Base-by-base conservation (phyloP, 2,888 invertebrate genomes). In the Caenorhabditis becei region DNA sequence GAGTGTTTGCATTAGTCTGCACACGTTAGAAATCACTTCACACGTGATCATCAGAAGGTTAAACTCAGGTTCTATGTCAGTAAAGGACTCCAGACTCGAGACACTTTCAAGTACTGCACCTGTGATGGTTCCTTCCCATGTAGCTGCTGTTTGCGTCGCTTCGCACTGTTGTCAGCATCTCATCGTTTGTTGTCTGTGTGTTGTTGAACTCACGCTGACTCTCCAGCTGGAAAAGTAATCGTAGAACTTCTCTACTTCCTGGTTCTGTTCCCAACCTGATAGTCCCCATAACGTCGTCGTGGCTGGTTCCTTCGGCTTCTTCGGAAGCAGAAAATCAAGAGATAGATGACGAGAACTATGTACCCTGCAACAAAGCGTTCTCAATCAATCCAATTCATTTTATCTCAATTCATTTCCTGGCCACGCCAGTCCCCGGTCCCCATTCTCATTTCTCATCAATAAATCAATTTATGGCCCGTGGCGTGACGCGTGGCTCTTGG, bases 241-340 rank as follows among this genome's bases (percentile, higher is more conserved):
- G 20, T 11, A 23, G n/a, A n/a, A n/a, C n/a, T n/a, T n/a, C n/a
- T 59, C 0, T 3, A 49, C 51, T 49, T 54, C 3, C 5, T 32
- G n/a, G n/a, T n/a, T n/a, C 28, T 26, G 32, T 35, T 7, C 26
- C 28, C 63, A 44, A 88, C 89, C 84, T 87, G 89, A 74, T 86
- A 88, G 51, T 89, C 89, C 81, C 88, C 88, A 53, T 84, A 63
- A 23, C 88, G 82, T 67, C 87, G 69, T 47, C 77, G 69, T 24
- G 81, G 84, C 28, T 70, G 79, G 41, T 88, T 85, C 24, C 86
- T 74, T 28, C 88, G 81, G 62, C 84, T 88, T 49, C 88, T 54
- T 44, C 87, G 77, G 59, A 87, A 83, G 71, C 89, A 89, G 37
- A 88, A 78, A 16, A 83, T 66, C 32, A 88, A 84, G 4, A 83